A percentile compares a stretch with the other conserved stretches of the same genome.
Evolutionary conservation across 2,113 vertebrate species (phyloP).

Genomic region (Ceyx melanurus): DNA sequence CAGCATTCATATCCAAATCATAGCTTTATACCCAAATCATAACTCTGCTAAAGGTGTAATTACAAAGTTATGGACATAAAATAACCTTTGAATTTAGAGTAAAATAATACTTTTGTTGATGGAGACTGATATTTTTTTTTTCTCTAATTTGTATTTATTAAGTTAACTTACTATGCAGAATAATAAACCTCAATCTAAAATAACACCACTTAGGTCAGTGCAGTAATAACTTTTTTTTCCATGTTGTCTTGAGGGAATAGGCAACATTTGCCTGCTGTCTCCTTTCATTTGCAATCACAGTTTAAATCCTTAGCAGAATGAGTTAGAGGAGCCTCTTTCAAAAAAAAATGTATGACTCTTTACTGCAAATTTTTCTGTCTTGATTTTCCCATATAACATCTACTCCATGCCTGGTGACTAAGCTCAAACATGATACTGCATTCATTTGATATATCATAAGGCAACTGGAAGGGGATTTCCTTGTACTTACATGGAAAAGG

Average conservation of each 20-base stretch:
- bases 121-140: background rate
- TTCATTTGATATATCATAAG: background rate
- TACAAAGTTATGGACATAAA: background rate
- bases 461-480: background rate
- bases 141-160: background rate
- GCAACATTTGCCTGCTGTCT: background rate
- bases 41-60: background rate
- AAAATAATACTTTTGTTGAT: background rate
- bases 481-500: background rate
- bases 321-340: background rate
- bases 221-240: background rate
- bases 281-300: background rate
- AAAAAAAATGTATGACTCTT: background rate
- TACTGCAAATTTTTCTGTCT: background rate
- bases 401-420: background rate
- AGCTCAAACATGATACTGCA: background rate
- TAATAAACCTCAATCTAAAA: slow-evolving; percentile 4
- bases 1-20: background rate
- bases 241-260: background rate
- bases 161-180: background rate
- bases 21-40: background rate
- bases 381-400: background rate
- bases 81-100: background rate
- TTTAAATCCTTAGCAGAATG: background rate
- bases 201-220: slow-evolving; percentile 2